Base-by-base conservation (phyloP, 2,888 invertebrate species). In the Choristoneura rosaceana region DNA sequence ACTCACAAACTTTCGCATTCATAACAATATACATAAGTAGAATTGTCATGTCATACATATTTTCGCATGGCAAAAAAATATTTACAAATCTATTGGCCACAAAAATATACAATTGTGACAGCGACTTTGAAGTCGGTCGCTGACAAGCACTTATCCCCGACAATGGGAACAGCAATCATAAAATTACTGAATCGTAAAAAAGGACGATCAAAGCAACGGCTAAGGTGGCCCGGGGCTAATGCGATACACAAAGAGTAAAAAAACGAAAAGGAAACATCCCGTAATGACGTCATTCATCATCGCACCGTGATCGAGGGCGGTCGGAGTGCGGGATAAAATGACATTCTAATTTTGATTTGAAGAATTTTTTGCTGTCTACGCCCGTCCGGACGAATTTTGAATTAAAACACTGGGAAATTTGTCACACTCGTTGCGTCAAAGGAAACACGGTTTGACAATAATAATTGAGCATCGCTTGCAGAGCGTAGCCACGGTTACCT, bases 101-200 rank as follows among this genome's bases (percentile, higher is more conserved):
- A 70, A 63, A 41, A 64, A 55, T 43, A 70, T 50, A 70, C 63
- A 59, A 62, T 61, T 62, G 62, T 55, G 62, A 33, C 74, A 47
- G 68, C 45, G 50, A 70, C 77, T 77, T 86, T 83, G 82, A 84
- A 78, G 79, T 78, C 80, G 82, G 80, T 76, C 78, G 81, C 76
- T 81, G 83, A 84, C 82, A 81, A 75, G 77, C 81, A 79, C 73
- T 80, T 84, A 82, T 80, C 80, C 78, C 38, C 78, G 80, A 81
- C 83, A 81, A 83, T 80, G 78, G 75, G 78, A 77, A 81, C 80
- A 61, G 71, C 68, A 82, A 85, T 82, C 86, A 85, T 85, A 85
- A 87, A 86, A 87, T 84, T 82, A 84, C 82, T 79, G 81, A 82
- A 81, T 86, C 85, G 85, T 85, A 87, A 88, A 87, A 55, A 85